Evolutionary conservation across 2,113 vertebrate species (phyloP).

Genomic region (Hystrix brachyura): DNA sequence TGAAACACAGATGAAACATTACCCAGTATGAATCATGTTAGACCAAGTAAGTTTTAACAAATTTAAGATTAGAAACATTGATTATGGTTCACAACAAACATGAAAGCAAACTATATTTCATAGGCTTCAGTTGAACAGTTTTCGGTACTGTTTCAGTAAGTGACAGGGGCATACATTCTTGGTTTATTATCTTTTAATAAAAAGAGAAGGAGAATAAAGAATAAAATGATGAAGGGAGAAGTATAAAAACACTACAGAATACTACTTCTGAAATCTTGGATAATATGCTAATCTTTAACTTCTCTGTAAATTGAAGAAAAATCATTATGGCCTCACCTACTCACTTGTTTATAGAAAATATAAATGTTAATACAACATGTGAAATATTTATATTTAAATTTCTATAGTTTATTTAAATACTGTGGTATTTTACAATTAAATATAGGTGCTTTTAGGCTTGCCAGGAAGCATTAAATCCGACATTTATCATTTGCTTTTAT

Average conservation of each 20-base stretch:
- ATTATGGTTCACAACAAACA: background rate
- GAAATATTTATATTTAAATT: background rate
- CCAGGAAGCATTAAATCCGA: background rate
- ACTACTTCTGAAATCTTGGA: background rate
- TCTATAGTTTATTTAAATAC: background rate
- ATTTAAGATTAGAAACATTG: background rate
- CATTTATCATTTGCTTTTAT: background rate
- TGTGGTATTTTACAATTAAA: conserved; percentile 1
- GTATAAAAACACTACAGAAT: background rate
- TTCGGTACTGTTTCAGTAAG: background rate
- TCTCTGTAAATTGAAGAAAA: background rate
- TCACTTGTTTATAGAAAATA: background rate
- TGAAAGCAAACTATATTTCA: background rate
- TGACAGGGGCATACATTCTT: background rate
- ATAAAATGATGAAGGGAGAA: background rate
- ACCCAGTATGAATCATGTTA: background rate
- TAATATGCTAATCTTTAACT: background rate
- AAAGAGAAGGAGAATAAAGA: background rate
- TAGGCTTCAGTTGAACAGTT: background rate
- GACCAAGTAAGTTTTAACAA: background rate
- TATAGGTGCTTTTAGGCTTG: background rate
- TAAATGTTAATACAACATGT: background rate
- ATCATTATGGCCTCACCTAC: fast-evolving
- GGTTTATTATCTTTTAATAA: background rate
- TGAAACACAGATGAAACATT: background rate